Evolutionary conservation across 2,797 vertebrate genomes (phyloP).

Genomic region (Xiphophorus birchmanni): DNA sequence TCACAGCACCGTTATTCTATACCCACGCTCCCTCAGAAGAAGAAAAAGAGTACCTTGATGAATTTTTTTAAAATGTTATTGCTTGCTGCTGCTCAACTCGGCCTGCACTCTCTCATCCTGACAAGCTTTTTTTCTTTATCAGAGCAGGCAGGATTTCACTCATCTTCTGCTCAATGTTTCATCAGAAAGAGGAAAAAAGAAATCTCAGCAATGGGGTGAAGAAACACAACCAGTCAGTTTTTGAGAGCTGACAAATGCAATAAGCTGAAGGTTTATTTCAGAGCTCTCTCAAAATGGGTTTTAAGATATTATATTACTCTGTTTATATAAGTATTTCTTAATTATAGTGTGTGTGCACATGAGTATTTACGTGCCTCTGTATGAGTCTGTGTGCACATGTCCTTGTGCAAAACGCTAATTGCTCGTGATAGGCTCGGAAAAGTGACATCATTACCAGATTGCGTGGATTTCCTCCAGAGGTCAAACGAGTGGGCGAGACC

Average conservation of each 20-base stretch:
- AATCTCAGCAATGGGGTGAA: neutral
- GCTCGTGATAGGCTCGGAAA: slow-evolving; percentile 77
- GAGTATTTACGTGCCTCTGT: slow-evolving; percentile 47
- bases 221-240: slow-evolving; percentile 58
- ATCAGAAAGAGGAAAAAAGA: slow-evolving; percentile 39
- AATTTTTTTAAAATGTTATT: slow-evolving; percentile 59
- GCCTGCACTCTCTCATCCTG: slow-evolving; percentile 26
- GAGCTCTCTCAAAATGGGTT: slow-evolving; percentile 70
- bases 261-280: slow-evolving; percentile 72
- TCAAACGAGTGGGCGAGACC: slow-evolving; percentile 63
- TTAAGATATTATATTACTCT: slow-evolving; percentile 78
- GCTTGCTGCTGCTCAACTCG: slow-evolving; percentile 60
- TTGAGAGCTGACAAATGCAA: slow-evolving; percentile 75
- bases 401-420: slow-evolving; percentile 69
- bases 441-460: slow-evolving; percentile 77
- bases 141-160: slow-evolving; percentile 71
- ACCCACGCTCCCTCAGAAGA: slow-evolving; percentile 50
- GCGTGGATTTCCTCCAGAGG: slow-evolving; percentile 66
- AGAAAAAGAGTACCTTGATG: slow-evolving; percentile 42
- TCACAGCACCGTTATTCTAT: slow-evolving; percentile 71
- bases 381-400: slow-evolving; percentile 53
- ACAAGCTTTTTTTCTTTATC: slow-evolving; percentile 64
- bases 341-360: slow-evolving; percentile 53
- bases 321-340: slow-evolving; percentile 78
- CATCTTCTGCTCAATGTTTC: slow-evolving; percentile 75